Conservation (phyloP, 2,888 invertebrate species). For the Lymantria monacha region DNA sequence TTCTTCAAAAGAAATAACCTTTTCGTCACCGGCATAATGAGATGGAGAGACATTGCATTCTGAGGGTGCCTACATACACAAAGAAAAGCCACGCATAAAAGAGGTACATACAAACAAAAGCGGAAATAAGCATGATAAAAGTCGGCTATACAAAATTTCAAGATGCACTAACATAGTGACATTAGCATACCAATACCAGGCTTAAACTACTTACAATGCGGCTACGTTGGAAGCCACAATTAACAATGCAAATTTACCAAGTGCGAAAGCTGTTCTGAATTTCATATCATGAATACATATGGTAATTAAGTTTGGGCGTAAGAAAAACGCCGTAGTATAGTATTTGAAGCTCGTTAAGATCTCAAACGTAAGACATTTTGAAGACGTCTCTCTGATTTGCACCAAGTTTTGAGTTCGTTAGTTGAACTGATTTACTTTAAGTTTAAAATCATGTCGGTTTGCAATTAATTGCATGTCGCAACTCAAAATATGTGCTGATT, state of each 20-base stretch:
- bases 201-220: conserved; percentile 31
- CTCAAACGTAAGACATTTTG: conserved; percentile 21
- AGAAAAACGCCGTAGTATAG: conserved; percentile 59
- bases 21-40: too few species aligned
- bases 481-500: too few species aligned
- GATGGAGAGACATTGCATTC: too few species aligned
- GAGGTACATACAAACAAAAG: conserved; percentile 19
- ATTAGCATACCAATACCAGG: conserved; percentile 29
- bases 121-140: conserved; percentile 18
- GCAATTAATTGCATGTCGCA: not conserved
- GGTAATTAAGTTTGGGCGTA: conserved; percentile 61
- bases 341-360: conserved; percentile 51
- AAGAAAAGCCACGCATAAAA: too few species aligned
- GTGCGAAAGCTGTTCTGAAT: conserved; percentile 69
- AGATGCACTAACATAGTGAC: conserved; percentile 27
- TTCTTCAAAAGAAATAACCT: too few species aligned
- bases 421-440: conserved; percentile 7
- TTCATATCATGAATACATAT: conserved; percentile 74
- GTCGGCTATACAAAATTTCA: conserved; percentile 18
- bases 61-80: too few species aligned
- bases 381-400: conserved; percentile 15
- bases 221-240: conserved; percentile 54
- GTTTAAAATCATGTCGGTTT: conserved; percentile 2
- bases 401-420: conserved; percentile 18
- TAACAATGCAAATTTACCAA: conserved; percentile 77